Percentiles rank a stretch among this genome's conserved stretches.
These are phyloP conservation scores for Tryphoninae sp. DNA, from an alignment of 2,888 invertebrate species.

Conservation along the genomic window DNA sequence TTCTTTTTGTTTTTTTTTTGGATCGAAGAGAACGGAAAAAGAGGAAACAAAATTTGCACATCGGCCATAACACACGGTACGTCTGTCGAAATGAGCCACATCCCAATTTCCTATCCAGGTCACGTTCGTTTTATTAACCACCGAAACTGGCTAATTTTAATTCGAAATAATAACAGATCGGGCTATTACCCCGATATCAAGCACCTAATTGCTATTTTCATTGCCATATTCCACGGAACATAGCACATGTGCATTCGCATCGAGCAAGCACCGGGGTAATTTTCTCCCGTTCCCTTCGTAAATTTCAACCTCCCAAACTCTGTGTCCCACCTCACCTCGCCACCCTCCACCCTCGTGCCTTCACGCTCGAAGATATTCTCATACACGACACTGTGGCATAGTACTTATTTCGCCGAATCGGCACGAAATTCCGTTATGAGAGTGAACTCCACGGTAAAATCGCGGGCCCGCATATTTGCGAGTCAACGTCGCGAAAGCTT, in stretches of 20 bases:
- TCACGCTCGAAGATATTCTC: slow-evolving; percentile 2
- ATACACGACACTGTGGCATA: slow-evolving; percentile 22
- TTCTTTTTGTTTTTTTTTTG: neutral
- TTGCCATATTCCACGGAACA: slow-evolving; percentile 10
- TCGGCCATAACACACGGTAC: neutral
- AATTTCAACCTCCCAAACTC: slow-evolving; percentile 20
- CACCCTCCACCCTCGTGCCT: neutral
- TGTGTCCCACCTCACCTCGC: no score
- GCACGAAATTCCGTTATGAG: slow-evolving; percentile 33
- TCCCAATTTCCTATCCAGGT: neutral
- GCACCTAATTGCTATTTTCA: slow-evolving; percentile 58
- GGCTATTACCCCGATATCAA: slow-evolving; percentile 49
- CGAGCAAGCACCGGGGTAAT: neutral
- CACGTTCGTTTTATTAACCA: slow-evolving; percentile 72
- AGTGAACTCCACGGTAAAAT: slow-evolving; percentile 32
- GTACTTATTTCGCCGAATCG: slow-evolving; percentile 23
- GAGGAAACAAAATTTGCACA: neutral
- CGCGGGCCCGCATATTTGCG: slow-evolving; percentile 70
- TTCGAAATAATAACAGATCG: slow-evolving; percentile 69
- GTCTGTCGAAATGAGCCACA: neutral
- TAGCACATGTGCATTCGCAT: neutral
- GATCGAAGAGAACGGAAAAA: neutral
- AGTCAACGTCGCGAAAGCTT: slow-evolving; percentile 70
- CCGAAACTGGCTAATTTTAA: slow-evolving; percentile 74
- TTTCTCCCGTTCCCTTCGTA: slow-evolving; percentile 13